Conservation (phyloP, 1,140 invertebrate genomes). For the Wiebesia pumilae region DNA sequence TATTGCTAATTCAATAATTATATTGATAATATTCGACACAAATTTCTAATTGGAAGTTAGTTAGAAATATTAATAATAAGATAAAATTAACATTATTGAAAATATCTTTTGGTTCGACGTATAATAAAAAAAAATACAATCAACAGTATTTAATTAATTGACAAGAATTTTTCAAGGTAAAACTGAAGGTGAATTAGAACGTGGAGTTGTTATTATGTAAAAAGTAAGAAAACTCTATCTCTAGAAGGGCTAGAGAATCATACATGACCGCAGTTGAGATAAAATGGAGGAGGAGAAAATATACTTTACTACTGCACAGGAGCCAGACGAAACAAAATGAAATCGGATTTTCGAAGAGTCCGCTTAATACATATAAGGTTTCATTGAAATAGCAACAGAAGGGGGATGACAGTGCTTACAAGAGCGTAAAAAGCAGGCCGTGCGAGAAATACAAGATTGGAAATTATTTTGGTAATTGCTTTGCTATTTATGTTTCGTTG, state of each 20-base stretch:
- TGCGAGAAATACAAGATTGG: background rate
- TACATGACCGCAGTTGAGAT: background rate
- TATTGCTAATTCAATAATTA: too few relatives aligned
- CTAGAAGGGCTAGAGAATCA: background rate
- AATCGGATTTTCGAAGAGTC: constrained; percentile 62
- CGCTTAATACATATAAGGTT: constrained; percentile 59
- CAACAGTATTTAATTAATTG: background rate
- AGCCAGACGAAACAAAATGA: constrained; percentile 47
- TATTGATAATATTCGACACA: too few relatives aligned
- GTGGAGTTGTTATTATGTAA: background rate
- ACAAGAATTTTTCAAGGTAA: background rate
- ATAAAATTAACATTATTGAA: too few relatives aligned
- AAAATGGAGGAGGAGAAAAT: constrained; percentile 39
- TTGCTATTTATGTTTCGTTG: constrained; percentile 2
- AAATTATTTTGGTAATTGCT: constrained; percentile 25
- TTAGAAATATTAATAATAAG: too few relatives aligned
- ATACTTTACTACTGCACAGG: background rate
- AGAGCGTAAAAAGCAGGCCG: constrained; percentile 41
- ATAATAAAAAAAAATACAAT: too few relatives aligned
- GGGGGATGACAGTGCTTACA: background rate
- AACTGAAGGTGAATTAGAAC: background rate
- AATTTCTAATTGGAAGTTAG: too few relatives aligned
- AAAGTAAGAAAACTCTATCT: background rate
- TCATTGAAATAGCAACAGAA: constrained; percentile 45
- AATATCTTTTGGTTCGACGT: too few relatives aligned